phyloP scores from a whole-genome alignment of 2,888 invertebrate genomes.

The Callyntrura guangdongensis region DNA sequence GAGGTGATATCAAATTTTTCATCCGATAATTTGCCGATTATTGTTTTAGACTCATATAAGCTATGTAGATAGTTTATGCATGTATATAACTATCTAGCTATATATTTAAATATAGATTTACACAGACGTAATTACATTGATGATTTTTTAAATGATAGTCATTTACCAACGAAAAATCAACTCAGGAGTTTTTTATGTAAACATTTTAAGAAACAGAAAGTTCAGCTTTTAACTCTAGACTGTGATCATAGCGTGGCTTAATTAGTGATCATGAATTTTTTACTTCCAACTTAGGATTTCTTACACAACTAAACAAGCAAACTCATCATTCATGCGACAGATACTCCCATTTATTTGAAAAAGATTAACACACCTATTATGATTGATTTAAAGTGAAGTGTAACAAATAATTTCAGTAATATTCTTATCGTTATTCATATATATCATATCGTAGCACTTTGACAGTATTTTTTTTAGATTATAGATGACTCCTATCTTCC shows the following conservation, averaged over 20 bases:
- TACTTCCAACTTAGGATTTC: background rate
- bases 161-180: background rate
- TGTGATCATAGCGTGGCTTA: too few species aligned
- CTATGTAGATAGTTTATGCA: background rate
- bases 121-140: slow-evolving; percentile 11
- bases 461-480: slow-evolving; percentile 9
- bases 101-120: slow-evolving; percentile 1
- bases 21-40: background rate
- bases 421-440: background rate
- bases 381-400: slow-evolving; percentile 12
- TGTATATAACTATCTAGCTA: background rate
- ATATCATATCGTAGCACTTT: slow-evolving; percentile 27
- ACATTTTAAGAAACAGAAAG: background rate
- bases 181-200: background rate
- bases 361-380: background rate
- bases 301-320: background rate
- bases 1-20: background rate
- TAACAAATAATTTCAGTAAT: slow-evolving; percentile 45
- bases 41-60: too few species aligned
- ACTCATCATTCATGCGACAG: background rate
- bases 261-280: too few species aligned
- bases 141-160: background rate
- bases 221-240: too few species aligned
- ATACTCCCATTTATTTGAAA: background rate
- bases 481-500: slow-evolving; percentile 1